Evolutionary conservation across 2,113 vertebrate genomes (phyloP), one percentile per base, ranked within the genome.

Genomic region (Chaenocephalus aceratus): DNA sequence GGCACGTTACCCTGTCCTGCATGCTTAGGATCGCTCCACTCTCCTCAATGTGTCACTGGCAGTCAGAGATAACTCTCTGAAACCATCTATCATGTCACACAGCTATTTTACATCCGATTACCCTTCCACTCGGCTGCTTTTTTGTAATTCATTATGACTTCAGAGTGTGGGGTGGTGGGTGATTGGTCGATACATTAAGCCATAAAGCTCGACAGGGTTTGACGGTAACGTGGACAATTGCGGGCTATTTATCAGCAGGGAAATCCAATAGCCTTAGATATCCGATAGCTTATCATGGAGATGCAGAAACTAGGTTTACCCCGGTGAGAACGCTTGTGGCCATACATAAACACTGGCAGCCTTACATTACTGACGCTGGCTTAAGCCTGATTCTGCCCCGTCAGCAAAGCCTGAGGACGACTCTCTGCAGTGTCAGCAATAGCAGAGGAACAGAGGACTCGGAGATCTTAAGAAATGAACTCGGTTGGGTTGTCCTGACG

Each of bases 191-290:
- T 65, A 59, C 6, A 15, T 49, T 56, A 36, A 67, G 51, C 15
- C 30, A 26, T 75, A 72, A 71, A 76, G 54, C 46, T 45, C 54
- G 65, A 75, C 21, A 48, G 23, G 26, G 15, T 72, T 45, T 57
- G 11, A 81, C 11, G 23, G 44, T 13, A 62, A 81, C 23, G 51
- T 9, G 14, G 34, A 59, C 68, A 49, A 84, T 16, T 64, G 59
- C 9, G 1, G 49, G 4, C 26, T 18, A 58, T 79, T 73, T 69
- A 77, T 82, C 53, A 54, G 49, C 18, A 26, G 65, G 58, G 41
- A 73, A 81, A 87, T 56, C 49, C 58, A 81, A 85, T 67, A 78
- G 48, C 41, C 57, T 71, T 85, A 66, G 82, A 89, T 75, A 84
- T 84, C 41, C 64, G 52, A 72, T 56, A 75, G 30, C 65, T 58